Evolutionary conservation across 2,888 invertebrate species (phyloP), one percentile per base, ranked within the genome.

Genomic region (Pyrrhosoma nymphula): DNA sequence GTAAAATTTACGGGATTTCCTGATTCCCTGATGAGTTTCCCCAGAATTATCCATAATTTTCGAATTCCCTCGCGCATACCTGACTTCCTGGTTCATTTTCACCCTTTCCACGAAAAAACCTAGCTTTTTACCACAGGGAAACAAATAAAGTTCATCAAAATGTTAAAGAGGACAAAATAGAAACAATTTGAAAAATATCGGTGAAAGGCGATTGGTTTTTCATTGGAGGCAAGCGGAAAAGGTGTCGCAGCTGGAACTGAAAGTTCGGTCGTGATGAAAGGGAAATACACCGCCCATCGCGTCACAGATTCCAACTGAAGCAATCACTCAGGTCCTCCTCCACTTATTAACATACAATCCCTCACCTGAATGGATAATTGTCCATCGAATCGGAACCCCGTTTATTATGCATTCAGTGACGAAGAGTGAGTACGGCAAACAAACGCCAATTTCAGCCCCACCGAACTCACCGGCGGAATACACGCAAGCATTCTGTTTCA

Each of bases 401-500:
- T 82, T 82, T 82, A 18, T 82, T 82, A 82, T 35, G 82, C 82
- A 35, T 82, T 82, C 30, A 35, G 82, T 82, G 30, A 16, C 30
- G 82, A 82, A n/a, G 23, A 14, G 35, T 35, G 35, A n/a, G 30
- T 82, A 26, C 1, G 8, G 82, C 30, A 82, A 82, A 82, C 82
- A 82, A n/a, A 35, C 30, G 35, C 82, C 35, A 35, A 82, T 82
- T 82, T 82, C 35, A 35, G 35, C 82, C 30, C 82, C 30, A 18
- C 82, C 82, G 16, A 82, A 35, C 82, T 12, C 35, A 4, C 23
- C 30, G 35, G 82, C 30, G 82, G 30, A 82, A 82, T 35, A 14
- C 82, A 82, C 82, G n/a, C 82, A 82, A 82, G 35, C 35, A 30
- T 82, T 69, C n/a, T 35, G 82, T 82, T 35, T 82, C 35, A 82